These are phyloP conservation scores for Drosophila planitibia DNA, from an alignment of 2,888 invertebrate species.

Conservation along the genomic window DNA sequence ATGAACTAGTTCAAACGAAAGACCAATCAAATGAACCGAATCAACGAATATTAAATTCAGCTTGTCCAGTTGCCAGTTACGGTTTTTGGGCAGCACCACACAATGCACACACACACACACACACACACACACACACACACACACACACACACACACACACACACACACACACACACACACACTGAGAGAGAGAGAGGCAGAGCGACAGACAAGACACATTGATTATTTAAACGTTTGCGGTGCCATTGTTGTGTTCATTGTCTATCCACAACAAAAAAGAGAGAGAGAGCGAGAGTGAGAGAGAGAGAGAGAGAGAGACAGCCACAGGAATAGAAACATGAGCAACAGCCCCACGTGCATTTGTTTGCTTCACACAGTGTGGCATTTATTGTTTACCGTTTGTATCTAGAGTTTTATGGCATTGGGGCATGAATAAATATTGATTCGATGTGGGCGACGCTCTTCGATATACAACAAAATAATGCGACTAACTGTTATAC, in stretches of 20 bases:
- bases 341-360: constrained; percentile 25
- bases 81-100: constrained; percentile 23
- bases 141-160: constrained; percentile 7
- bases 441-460: constrained; percentile 44
- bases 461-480: constrained; percentile 7
- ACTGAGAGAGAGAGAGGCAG: background rate
- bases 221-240: constrained; percentile 68
- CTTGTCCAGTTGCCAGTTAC: constrained; percentile 36
- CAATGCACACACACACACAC: constrained; percentile 7
- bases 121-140: constrained; percentile 1
- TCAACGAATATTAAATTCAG: constrained; percentile 22
- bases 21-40: constrained; percentile 46
- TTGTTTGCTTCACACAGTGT: constrained; percentile 49
- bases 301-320: background rate
- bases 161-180: background rate
- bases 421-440: constrained; percentile 57
- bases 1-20: constrained; percentile 45
- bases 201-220: constrained; percentile 53
- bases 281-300: background rate
- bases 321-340: constrained; percentile 9
- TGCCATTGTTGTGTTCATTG: constrained; percentile 50
- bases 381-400: constrained; percentile 64
- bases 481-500: background rate
- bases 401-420: constrained; percentile 57
- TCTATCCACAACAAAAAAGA: constrained; percentile 13